Percentiles rank a stretch among this genome's conserved stretches.
Evolutionary conservation across 2,113 vertebrate species (phyloP).

Genomic region (Tenebrosternarchus preto): DNA sequence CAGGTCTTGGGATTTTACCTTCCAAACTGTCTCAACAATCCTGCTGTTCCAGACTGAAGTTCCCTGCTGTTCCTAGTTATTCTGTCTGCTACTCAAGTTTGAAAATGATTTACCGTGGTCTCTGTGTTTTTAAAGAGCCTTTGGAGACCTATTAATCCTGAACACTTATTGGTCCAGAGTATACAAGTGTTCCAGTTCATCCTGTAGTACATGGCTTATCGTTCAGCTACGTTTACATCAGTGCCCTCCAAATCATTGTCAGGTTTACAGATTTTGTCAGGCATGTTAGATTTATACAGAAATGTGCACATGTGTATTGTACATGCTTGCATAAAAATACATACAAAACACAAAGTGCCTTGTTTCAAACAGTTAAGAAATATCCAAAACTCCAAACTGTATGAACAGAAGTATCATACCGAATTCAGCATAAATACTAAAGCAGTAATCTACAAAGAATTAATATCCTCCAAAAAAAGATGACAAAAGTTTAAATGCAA

Average conservation of each 20-base stretch:
- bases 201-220: slow-evolving; percentile 43
- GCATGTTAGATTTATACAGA: too few relatives aligned
- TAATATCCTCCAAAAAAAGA: neutral
- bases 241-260: slow-evolving; percentile 1
- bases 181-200: slow-evolving; percentile 16
- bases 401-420: too few relatives aligned
- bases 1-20: slow-evolving; percentile 8
- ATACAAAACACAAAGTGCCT: too few relatives aligned
- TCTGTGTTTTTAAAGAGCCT: slow-evolving; percentile 45
- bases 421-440: too few relatives aligned
- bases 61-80: slow-evolving; percentile 55
- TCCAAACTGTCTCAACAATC: neutral
- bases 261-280: slow-evolving; percentile 22
- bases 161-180: slow-evolving; percentile 46
- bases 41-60: slow-evolving; percentile 19
- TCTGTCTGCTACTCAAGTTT: slow-evolving; percentile 53
- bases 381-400: too few relatives aligned
- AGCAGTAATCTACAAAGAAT: too few relatives aligned
- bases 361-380: too few relatives aligned
- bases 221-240: slow-evolving; percentile 48
- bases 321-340: too few relatives aligned
- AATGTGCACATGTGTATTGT: too few relatives aligned
- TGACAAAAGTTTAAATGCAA: neutral
- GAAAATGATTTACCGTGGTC: slow-evolving; percentile 46
- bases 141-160: slow-evolving; percentile 57